These are phyloP conservation scores for Planococcus citri DNA, from an alignment of 1,140 invertebrate genomes.

Conservation along the genomic window DNA sequence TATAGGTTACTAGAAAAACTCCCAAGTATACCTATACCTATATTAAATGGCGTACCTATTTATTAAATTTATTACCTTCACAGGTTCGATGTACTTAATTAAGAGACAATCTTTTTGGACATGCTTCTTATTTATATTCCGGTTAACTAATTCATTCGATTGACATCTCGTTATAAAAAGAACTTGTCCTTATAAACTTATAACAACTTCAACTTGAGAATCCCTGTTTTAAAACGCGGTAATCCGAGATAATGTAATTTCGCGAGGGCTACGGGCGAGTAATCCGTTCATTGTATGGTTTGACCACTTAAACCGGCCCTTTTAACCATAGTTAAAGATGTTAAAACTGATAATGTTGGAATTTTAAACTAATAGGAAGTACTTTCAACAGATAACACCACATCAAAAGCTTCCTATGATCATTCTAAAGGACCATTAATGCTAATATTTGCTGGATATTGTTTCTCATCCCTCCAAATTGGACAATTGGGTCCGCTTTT, in stretches of 20 bases:
- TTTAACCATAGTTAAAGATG: not conserved
- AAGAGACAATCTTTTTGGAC: too few species aligned
- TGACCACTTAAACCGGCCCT: not conserved
- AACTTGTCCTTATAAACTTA: not conserved
- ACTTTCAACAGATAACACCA: not conserved
- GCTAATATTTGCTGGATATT: not conserved
- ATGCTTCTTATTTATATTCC: too few species aligned
- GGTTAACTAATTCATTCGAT: too few species aligned
- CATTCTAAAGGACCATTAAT: not conserved
- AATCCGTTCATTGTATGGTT: not conserved
- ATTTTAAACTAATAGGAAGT: not conserved
- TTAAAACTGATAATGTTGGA: not conserved
- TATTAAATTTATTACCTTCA: too few species aligned
- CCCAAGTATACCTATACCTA: too few species aligned
- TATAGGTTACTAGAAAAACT: too few species aligned
- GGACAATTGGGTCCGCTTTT: not conserved
- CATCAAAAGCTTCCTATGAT: not conserved
- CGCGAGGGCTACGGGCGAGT: not conserved
- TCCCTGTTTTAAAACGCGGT: not conserved
- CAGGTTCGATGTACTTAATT: too few species aligned
- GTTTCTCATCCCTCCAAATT: not conserved
- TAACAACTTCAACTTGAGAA: not conserved
- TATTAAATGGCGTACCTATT: too few species aligned
- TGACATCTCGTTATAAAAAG: too few species aligned
- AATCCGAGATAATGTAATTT: not conserved